Evolutionary conservation across 1,140 invertebrate species (phyloP).

Genomic region (Conopomorpha cramerella): DNA sequence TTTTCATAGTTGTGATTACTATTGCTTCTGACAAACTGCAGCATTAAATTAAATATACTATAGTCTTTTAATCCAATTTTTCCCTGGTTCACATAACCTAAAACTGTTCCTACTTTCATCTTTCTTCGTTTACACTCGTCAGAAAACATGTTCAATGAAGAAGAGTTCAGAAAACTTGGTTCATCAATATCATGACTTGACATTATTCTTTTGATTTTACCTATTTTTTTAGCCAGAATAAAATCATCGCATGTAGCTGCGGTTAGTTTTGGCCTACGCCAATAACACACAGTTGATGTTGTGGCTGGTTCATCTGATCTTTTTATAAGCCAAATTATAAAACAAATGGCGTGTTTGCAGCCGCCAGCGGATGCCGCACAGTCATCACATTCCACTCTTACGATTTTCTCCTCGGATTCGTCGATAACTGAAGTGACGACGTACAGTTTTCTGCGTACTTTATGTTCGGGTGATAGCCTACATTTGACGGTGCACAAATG

Average conservation of each 20-base stretch:
- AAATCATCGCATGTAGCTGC: neutral
- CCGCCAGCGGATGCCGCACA: conserved; percentile 4
- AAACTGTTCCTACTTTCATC: neutral
- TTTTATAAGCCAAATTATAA: conserved; percentile 22
- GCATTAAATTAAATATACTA: neutral
- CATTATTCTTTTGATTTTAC: neutral
- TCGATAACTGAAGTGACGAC: neutral
- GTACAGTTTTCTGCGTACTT: neutral
- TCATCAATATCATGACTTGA: neutral
- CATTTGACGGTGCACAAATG: neutral
- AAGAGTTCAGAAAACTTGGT: too few relatives aligned
- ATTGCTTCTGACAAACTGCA: too few relatives aligned
- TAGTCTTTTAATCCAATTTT: neutral
- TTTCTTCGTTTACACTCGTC: neutral
- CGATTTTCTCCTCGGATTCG: neutral
- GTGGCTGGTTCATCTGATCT: conserved; percentile 18
- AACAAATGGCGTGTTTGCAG: conserved; percentile 23
- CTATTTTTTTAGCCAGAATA: neutral
- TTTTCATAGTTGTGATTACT: neutral
- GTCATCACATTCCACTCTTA: neutral
- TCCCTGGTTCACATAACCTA: neutral
- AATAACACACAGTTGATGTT: conserved; percentile 17
- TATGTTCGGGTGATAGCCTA: neutral
- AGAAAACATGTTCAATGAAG: neutral
- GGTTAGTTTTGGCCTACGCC: conserved; percentile 16